Conservation (phyloP, 2,888 invertebrate genomes). For the Hydroisotoma schaefferi region DNA sequence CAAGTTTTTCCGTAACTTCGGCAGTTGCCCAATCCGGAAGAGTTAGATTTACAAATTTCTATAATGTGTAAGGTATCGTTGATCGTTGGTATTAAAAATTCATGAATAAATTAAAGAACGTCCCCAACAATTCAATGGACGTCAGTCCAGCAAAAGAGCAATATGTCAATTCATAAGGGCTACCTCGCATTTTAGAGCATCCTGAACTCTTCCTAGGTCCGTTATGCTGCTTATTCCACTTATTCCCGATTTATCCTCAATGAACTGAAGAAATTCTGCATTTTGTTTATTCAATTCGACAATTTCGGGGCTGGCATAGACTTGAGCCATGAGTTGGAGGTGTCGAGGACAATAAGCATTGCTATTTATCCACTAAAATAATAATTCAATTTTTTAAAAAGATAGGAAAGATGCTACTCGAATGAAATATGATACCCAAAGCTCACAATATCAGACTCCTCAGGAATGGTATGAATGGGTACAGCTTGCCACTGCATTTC, state of each 20-base stretch:
- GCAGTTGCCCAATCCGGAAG: slow-evolving; percentile 69
- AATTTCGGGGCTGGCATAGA: slow-evolving; percentile 55
- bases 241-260: slow-evolving; percentile 63
- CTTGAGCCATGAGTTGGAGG: slow-evolving; percentile 57
- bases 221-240: slow-evolving; percentile 57
- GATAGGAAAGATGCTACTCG: background rate
- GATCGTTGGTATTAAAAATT: no score
- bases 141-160: no score
- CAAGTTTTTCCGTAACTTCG: slow-evolving; percentile 49
- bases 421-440: background rate
- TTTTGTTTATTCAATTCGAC: slow-evolving; percentile 61
- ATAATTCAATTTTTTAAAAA: slow-evolving; percentile 50
- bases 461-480: slow-evolving; percentile 44
- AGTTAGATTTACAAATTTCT: slow-evolving; percentile 62
- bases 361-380: slow-evolving; percentile 54
- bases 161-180: no score
- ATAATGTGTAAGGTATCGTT: slow-evolving; percentile 48
- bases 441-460: slow-evolving; percentile 42
- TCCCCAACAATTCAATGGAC: no score
- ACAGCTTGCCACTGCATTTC: slow-evolving; percentile 52
- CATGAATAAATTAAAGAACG: no score
- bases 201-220: slow-evolving; percentile 62
- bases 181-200: slow-evolving; percentile 65
- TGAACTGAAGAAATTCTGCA: slow-evolving; percentile 62
- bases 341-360: slow-evolving; percentile 67